These are phyloP conservation scores for Acanthosepion lycidas DNA, from an alignment of 2,888 invertebrate species.

Conservation along the genomic window DNA sequence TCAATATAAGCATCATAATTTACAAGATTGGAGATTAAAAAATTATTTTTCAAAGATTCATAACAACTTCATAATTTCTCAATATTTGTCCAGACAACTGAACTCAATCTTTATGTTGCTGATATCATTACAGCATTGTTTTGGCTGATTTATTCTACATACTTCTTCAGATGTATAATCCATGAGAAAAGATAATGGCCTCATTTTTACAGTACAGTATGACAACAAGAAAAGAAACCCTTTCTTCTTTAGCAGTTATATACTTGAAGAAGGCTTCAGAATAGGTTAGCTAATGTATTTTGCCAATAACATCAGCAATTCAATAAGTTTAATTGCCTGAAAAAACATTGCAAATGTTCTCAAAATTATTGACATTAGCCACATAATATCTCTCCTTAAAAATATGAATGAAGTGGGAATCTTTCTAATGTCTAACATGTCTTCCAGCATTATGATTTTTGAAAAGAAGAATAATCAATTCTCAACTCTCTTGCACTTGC, in stretches of 20 bases:
- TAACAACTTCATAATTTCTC: no score
- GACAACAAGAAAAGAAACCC: not conserved
- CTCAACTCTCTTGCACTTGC: not conserved
- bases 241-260: not conserved
- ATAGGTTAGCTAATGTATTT: not conserved
- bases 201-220: not conserved
- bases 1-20: not conserved
- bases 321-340: not conserved
- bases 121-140: no score
- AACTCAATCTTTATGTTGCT: no score
- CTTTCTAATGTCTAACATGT: not conserved
- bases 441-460: slow-evolving; percentile 9
- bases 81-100: no score
- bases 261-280: not conserved
- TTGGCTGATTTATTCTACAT: no score
- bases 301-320: not conserved
- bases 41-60: no score
- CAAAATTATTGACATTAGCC: not conserved
- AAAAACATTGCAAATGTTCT: not conserved
- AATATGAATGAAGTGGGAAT: not conserved
- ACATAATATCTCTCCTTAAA: not conserved
- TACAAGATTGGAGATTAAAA: no score
- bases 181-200: not conserved
- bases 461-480: not conserved
- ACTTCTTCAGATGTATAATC: no score